Conservation (phyloP, 2,113 vertebrate genomes). For the Dromaius novaehollandiae region DNA sequence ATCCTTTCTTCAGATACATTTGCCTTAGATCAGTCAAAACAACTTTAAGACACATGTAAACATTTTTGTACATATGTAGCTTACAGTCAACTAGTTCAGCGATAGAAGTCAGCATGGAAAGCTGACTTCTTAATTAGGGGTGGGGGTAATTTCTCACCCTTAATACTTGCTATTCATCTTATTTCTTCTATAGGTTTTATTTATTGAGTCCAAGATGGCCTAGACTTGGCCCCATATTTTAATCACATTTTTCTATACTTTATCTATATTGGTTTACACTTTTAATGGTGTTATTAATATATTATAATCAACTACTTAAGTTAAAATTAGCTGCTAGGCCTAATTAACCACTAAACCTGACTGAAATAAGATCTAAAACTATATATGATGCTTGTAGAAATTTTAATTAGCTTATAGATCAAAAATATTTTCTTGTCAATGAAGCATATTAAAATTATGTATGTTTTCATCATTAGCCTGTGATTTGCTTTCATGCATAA, state of each 20-base stretch:
- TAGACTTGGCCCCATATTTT: neutral
- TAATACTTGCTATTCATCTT: neutral
- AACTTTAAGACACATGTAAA: neutral
- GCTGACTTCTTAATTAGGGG: neutral
- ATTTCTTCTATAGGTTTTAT: neutral
- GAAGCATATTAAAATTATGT: neutral
- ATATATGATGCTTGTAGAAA: neutral
- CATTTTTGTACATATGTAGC: neutral
- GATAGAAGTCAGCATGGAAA: neutral
- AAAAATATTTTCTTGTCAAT: neutral
- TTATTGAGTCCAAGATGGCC: neutral
- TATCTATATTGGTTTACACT: neutral
- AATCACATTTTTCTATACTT: neutral
- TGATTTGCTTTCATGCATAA: neutral
- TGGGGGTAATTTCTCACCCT: neutral
- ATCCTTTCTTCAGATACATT: neutral
- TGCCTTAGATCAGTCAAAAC: too few relatives aligned
- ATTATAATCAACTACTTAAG: neutral
- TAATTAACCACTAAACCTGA: neutral
- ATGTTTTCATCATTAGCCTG: neutral
- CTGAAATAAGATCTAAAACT: neutral
- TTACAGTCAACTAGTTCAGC: neutral
- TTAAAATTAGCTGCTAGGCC: neutral
- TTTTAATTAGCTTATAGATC: neutral
- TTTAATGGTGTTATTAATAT: neutral